phyloP scores from a whole-genome alignment of 2,113 vertebrate species.

The Oenanthe melanoleuca region DNA sequence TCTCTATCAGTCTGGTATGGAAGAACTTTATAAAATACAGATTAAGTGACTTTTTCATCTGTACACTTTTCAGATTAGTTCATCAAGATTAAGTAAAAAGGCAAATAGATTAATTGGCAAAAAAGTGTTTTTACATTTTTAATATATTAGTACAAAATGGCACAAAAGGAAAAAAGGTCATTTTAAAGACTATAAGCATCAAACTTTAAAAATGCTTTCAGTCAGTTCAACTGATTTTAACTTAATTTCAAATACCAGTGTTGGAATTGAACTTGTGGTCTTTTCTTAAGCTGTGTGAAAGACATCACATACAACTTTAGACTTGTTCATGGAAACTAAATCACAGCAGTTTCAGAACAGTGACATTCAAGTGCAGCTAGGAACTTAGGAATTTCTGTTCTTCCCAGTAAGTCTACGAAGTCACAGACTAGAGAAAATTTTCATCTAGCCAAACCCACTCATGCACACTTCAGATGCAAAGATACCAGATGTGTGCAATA shows the following conservation, averaged over 20 bases:
- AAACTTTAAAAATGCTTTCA: neutral
- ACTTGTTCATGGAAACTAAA: neutral
- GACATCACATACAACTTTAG: neutral
- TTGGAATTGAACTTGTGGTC: neutral
- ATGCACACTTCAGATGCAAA: neutral
- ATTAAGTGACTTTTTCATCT: slow-evolving; percentile 24
- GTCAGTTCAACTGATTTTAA: neutral
- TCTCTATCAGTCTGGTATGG: slow-evolving; percentile 39
- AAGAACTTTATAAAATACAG: slow-evolving; percentile 74
- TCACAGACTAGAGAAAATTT: slow-evolving; percentile 18
- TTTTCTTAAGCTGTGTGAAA: neutral
- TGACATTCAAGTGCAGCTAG: slow-evolving; percentile 20
- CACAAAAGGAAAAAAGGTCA: slow-evolving; percentile 34
- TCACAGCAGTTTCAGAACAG: slow-evolving; percentile 17
- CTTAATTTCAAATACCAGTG: neutral
- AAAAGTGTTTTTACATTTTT: slow-evolving; percentile 52
- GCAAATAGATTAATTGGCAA: slow-evolving; percentile 60
- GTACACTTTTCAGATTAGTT: slow-evolving; percentile 66
- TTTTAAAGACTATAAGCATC: slow-evolving; percentile 35
- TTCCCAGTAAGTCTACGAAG: slow-evolving; percentile 11
- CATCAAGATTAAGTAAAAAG: slow-evolving; percentile 65
- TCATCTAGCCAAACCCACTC: neutral
- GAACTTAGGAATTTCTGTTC: neutral
- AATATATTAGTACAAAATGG: slow-evolving; percentile 64
- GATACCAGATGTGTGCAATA: neutral